A percentile compares a stretch with the other conserved stretches of the same genome.
Conservation (phyloP, 1,140 invertebrate genomes). For the Scylla paramamosain region DNA sequence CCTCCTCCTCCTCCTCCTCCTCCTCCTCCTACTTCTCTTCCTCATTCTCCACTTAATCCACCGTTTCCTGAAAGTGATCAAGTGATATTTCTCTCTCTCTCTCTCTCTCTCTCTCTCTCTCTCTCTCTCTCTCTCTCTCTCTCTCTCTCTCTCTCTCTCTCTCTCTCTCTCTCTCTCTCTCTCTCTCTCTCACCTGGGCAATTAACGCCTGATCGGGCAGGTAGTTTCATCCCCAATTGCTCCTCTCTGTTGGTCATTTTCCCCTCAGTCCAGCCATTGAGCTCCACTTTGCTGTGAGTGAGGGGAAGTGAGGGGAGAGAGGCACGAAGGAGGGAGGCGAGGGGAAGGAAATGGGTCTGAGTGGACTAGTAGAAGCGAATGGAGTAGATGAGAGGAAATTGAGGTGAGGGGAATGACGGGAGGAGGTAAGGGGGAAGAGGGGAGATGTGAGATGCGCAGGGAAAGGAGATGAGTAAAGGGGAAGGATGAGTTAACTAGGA, state of each 20-base stretch:
- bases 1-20: not conserved
- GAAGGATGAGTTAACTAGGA: not conserved
- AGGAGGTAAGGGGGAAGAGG: not conserved
- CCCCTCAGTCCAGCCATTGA: not conserved
- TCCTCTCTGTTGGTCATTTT: not conserved
- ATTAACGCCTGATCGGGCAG: constrained; percentile 19
- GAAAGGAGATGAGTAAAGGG: not conserved
- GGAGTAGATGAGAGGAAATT: constrained; percentile 2
- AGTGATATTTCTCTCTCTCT: not conserved
- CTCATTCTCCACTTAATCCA: not conserved
- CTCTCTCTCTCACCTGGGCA: constrained; percentile 24
- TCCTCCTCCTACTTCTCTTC: not conserved
- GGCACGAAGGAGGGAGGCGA: not conserved
- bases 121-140: not conserved
- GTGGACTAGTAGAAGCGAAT: not conserved
- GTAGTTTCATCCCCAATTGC: constrained; percentile 13
- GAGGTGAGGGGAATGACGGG: not conserved
- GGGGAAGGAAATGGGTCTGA: not conserved
- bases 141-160: not conserved
- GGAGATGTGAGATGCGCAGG: not conserved
- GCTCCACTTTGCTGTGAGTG: constrained; percentile 9
- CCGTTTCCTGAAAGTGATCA: not conserved
- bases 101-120: not conserved
- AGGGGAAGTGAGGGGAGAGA: not conserved
- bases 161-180: not conserved